Evolutionary conservation across 2,888 invertebrate species (phyloP).

Genomic region (Conchocele bisecta): DNA sequence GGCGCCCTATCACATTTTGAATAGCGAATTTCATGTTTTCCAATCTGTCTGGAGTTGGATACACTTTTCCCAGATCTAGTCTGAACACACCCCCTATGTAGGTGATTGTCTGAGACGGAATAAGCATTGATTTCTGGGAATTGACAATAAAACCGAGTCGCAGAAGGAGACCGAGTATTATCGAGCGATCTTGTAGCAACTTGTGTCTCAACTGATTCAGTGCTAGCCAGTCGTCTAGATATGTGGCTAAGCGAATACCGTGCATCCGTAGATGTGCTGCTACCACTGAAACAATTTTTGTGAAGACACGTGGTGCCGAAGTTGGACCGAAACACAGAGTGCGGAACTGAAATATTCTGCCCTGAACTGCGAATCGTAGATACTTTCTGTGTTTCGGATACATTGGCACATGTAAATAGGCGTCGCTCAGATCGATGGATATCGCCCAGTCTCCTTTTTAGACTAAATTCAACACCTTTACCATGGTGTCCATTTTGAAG

Average conservation of each 20-base stretch:
- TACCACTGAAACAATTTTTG: slow-evolving; percentile 43
- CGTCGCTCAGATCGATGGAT: slow-evolving; percentile 40
- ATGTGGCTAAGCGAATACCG: slow-evolving; percentile 27
- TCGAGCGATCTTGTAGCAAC: slow-evolving; percentile 8
- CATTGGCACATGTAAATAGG: slow-evolving; percentile 42
- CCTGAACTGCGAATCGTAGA: slow-evolving; percentile 33
- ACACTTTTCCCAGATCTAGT: slow-evolving; percentile 26
- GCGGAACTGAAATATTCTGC: slow-evolving; percentile 26
- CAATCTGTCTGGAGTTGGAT: slow-evolving; percentile 31
- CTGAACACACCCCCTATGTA: slow-evolving; percentile 27
- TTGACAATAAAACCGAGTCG: slow-evolving; percentile 44
- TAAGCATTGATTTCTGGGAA: slow-evolving; percentile 33
- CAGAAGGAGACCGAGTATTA: slow-evolving; percentile 22
- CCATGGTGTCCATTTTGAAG: slow-evolving; percentile 51
- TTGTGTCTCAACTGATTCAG: slow-evolving; percentile 16
- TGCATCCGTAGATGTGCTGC: slow-evolving; percentile 28
- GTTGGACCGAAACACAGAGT: slow-evolving; percentile 44
- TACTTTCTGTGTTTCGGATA: slow-evolving; percentile 30
- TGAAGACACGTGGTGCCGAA: slow-evolving; percentile 31
- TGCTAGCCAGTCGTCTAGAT: slow-evolving; percentile 48
- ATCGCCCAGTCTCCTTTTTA: slow-evolving; percentile 43
- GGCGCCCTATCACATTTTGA: neutral
- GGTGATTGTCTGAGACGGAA: slow-evolving; percentile 25
- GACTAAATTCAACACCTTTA: slow-evolving; percentile 42
- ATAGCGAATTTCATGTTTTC: slow-evolving; percentile 1